Base-by-base conservation (phyloP, 1,140 invertebrate species). In the Hestina assimilis region DNA sequence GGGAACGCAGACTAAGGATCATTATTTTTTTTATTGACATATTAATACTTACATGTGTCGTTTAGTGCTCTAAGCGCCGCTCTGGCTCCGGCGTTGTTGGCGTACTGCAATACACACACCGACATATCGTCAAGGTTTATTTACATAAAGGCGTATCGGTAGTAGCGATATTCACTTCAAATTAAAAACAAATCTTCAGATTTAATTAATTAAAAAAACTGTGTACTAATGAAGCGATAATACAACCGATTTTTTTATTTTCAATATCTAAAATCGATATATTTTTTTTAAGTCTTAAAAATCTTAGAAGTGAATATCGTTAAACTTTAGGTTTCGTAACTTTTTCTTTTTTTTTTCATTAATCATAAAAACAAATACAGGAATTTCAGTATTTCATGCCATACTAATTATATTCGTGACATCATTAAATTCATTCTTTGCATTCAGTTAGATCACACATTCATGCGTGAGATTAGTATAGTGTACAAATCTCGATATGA, bases 81-180 rank as follows among this genome's bases (percentile, higher is more conserved):
- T 87, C 85, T 89, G 82, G 82, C 84, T 89, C 76, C 84, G 85
- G 65, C 87, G 83, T 72, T 85, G 85, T 73, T 88, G 89, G 89
- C 89, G 89, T 89, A 89, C 89, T 89, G 89, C 50, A 88, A 88
- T 75, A 59, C 76, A 85, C 70, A 86, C 73, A 83, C 72, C 71
- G 64, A 78, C 65, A 72, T 59, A 71, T 67, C 55, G 71, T 74
- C 63, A 78, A 61, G 64, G 70, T 53, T 62, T 71, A 63, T 68
- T 58, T 69, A 72, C 64, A 70, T 29, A 70, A 53, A 74, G 56
- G 69, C 45, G 67, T 29, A 54, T 14, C 8, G 14, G 9, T 28
- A 23, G 21, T 59, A 66, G 59, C 61, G 67, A 72, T 58, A 60
- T 69, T 72, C 70, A 66, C 62, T 66, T 41, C 24, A 41, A 33